Evolutionary conservation across 2,888 invertebrate species (phyloP), one percentile per base, ranked within the genome.

Genomic region (Ecliptopera silaceata): DNA sequence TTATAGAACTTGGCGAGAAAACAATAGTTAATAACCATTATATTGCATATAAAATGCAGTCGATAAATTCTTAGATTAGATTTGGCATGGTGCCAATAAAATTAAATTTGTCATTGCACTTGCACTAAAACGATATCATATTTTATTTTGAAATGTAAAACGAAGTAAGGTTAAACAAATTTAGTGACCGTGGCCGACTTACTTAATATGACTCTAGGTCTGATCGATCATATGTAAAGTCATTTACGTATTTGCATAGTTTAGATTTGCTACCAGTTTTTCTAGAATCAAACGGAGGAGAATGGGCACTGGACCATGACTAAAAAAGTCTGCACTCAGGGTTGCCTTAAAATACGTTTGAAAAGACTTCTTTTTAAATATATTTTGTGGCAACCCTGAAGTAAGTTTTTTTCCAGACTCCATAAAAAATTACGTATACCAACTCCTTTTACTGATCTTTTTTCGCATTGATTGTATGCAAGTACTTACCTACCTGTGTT

Each of bases 121-220:
- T 39, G 39, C 39, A 38, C 38, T 44, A 12, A 18, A 45, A 20
- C 31, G 13, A 22, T 32, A 47, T 34, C 15, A 15, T 15, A 36
- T 36, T n/a, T n/a, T n/a, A n/a, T n/a, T n/a, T 12, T 38, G 11
- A 26, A 22, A 47, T 41, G 34, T 46, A 42, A 43, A 12, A 18
- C 41, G 18, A 41, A 22, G 31, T 41, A 42, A 54, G 42, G 46
- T 43, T 29, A 42, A 44, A 32, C 17, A 8, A 43, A 36, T 47
- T 43, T 17, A 43, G 29, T 43, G 36, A 44, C 55, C 55, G 13
- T 55, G 55, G 43, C 43, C 36, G 13, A 55, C 31, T 29, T 54
- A 32, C 11, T 20, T 39, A 4, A 34, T 43, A 36, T n/a, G 20
- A 32, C 31, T 41, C 18, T 38, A 18, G 15, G 8, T 44, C 29